Percentiles rank a stretch among this genome's conserved stretches.
Conservation (phyloP, 2,113 vertebrate genomes). For the Pundamilia nyererei region DNA sequence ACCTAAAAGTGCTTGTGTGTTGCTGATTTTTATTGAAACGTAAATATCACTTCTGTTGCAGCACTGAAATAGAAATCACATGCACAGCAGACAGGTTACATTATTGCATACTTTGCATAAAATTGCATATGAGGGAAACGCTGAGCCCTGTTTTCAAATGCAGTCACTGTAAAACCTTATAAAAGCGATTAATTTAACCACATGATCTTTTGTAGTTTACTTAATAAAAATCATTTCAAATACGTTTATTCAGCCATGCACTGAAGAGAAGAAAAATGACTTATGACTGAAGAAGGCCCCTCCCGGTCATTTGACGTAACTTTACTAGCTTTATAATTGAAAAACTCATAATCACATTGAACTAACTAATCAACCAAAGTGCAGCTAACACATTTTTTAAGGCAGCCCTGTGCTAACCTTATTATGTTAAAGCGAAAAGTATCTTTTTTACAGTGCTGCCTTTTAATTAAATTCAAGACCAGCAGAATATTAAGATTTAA, state of each 20-base stretch:
- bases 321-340: not conserved
- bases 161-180: not conserved
- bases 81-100: not conserved
- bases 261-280: not conserved
- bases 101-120: not conserved
- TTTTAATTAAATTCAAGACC: not conserved
- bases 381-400: not conserved
- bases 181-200: not conserved
- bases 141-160: not conserved
- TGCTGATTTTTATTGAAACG: conserved; percentile 41
- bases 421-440: not conserved
- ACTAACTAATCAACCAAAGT: not conserved
- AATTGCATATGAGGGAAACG: not conserved
- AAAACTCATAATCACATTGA: not conserved
- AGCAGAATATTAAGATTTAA: not conserved
- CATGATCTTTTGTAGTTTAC: not conserved
- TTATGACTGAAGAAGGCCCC: not conserved
- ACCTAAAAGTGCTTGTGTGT: not conserved
- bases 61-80: not conserved
- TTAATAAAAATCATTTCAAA: not conserved
- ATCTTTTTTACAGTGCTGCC: not conserved
- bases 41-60: conserved; percentile 29
- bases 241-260: not conserved
- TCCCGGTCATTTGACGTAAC: not conserved
- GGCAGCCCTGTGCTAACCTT: not conserved